Percentiles rank a stretch among this genome's conserved stretches.
Evolutionary conservation across 2,113 vertebrate genomes (phyloP).

Genomic region (Hippocampus guttulatus): DNA sequence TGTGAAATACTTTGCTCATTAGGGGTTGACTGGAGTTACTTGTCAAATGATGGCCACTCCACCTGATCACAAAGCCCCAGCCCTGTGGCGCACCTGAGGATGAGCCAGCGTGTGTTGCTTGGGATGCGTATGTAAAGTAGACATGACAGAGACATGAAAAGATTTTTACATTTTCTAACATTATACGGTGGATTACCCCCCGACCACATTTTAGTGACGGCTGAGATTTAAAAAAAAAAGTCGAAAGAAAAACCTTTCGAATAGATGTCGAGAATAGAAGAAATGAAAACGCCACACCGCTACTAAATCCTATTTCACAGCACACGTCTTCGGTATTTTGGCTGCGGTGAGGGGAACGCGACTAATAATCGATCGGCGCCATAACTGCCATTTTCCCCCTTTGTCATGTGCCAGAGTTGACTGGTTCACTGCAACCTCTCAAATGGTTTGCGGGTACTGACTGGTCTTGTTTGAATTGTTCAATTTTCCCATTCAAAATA

Average conservation of each 20-base stretch:
- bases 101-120: neutral
- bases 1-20: conserved; percentile 73
- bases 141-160: neutral
- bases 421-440: neutral
- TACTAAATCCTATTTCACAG: too few species aligned
- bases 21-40: conserved; percentile 64
- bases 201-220: neutral
- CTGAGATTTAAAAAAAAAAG: neutral
- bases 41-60: conserved; percentile 52
- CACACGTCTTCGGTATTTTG: too few species aligned
- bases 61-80: conserved; percentile 56
- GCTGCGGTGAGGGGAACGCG: too few species aligned
- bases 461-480: neutral
- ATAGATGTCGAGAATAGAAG: neutral
- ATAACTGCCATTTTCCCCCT: too few species aligned
- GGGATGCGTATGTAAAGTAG: neutral
- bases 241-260: neutral
- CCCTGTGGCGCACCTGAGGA: conserved; percentile 22
- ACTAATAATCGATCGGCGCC: too few species aligned
- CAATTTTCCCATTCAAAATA: neutral
- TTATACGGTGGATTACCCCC: neutral
- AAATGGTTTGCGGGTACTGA: neutral
- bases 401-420: neutral
- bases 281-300: too few species aligned
- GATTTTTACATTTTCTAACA: neutral